Conservation (phyloP, 2,797 vertebrate species). For the Diglossa cyanea region DNA sequence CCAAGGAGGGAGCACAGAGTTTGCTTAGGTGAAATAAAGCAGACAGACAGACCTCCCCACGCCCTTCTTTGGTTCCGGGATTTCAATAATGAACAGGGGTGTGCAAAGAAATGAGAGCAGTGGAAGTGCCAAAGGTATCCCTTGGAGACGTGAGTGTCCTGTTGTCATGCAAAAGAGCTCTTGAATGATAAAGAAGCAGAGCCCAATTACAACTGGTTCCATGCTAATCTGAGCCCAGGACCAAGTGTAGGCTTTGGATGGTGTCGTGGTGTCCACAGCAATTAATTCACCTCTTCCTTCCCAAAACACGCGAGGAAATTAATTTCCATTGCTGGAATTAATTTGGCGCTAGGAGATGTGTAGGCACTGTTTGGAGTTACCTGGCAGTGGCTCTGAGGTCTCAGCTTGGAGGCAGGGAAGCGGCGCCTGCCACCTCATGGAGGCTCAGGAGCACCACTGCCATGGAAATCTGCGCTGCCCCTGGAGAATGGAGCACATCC, state of each 20-base stretch:
- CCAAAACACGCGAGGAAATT: slow-evolving; percentile 62
- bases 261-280: slow-evolving; percentile 37
- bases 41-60: slow-evolving; percentile 6
- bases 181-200: slow-evolving; percentile 66
- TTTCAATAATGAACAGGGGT: slow-evolving; percentile 64
- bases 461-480: neutral
- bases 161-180: slow-evolving; percentile 77
- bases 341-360: slow-evolving; percentile 60
- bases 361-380: slow-evolving; percentile 21
- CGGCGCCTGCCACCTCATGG: neutral
- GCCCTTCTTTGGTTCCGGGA: slow-evolving; percentile 59
- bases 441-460: neutral
- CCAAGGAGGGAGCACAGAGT: slow-evolving; percentile 19
- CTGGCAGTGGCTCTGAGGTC: slow-evolving; percentile 60
- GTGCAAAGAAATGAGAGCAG: slow-evolving; percentile 66
- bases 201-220: slow-evolving; percentile 64
- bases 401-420: neutral
- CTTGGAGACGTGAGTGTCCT: slow-evolving; percentile 70
- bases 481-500: neutral
- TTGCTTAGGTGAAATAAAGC: slow-evolving; percentile 66
- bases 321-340: slow-evolving; percentile 70
- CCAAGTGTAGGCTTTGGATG: slow-evolving; percentile 51
- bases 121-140: slow-evolving; percentile 75
- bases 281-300: slow-evolving; percentile 77
- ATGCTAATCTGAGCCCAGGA: slow-evolving; percentile 63